Percentiles rank a stretch among this genome's conserved stretches.
These are phyloP conservation scores for Hippotragus niger DNA, from an alignment of 2,113 vertebrate genomes.

Conservation along the genomic window DNA sequence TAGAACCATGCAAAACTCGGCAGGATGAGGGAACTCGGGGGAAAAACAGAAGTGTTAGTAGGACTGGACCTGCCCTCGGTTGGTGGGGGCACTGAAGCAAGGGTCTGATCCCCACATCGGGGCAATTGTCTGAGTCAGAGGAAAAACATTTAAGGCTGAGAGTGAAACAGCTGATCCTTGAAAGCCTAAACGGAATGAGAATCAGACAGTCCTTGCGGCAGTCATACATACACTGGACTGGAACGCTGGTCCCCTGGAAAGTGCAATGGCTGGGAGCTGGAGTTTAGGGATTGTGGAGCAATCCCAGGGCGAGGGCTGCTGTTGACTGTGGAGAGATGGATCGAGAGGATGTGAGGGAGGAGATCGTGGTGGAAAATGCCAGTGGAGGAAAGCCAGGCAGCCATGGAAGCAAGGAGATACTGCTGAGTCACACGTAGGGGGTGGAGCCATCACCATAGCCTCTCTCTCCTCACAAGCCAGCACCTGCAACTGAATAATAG, in stretches of 20 bases:
- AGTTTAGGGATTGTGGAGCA: background rate
- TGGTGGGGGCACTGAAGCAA: background rate
- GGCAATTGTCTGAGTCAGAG: background rate
- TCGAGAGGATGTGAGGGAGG: background rate
- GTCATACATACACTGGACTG: background rate
- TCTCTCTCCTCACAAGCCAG: background rate
- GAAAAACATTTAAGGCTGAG: background rate
- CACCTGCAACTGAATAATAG: background rate
- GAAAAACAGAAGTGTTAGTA: background rate
- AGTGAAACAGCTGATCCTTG: background rate
- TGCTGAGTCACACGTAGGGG: background rate
- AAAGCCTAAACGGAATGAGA: background rate
- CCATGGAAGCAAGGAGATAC: background rate
- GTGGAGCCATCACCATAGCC: background rate
- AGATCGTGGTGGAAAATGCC: background rate
- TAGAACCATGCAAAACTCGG: background rate
- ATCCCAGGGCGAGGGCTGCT: background rate
- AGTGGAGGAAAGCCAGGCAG: background rate
- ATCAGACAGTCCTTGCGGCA: background rate
- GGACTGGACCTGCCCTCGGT: background rate
- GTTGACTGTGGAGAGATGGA: background rate
- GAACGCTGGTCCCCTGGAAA: background rate
- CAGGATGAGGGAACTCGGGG: background rate
- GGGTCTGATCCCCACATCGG: background rate
- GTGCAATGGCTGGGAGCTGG: rapidly evolving